These are phyloP conservation scores for Acrocephalus arundinaceus DNA, from an alignment of 2,113 vertebrate species.

Conservation along the genomic window DNA sequence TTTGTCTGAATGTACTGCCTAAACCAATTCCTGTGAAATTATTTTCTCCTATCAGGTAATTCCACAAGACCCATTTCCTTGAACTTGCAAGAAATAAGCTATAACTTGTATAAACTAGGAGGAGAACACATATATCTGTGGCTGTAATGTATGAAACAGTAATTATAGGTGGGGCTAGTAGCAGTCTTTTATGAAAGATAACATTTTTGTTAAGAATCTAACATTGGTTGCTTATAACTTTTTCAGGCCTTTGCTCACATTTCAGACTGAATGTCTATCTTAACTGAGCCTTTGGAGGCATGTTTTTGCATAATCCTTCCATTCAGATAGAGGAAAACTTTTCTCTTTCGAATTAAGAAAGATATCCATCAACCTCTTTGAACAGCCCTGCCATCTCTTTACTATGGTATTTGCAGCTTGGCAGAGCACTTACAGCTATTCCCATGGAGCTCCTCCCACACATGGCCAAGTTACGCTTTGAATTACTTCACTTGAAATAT, in stretches of 20 bases:
- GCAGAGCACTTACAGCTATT: background rate
- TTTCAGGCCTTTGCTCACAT: background rate
- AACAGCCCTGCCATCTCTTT: background rate
- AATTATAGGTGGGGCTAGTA: background rate
- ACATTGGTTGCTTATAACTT: background rate
- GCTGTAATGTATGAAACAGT: background rate
- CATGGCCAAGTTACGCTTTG: background rate
- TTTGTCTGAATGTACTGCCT: background rate
- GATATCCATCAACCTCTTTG: background rate
- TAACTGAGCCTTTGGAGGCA: background rate
- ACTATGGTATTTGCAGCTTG: background rate
- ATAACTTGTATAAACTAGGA: background rate
- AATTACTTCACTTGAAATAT: background rate
- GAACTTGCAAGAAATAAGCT: background rate
- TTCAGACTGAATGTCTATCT: background rate
- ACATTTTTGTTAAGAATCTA: background rate
- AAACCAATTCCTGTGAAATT: background rate
- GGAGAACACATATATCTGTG: background rate
- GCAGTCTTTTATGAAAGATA: background rate
- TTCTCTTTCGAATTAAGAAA: background rate
- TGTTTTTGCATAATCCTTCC: background rate
- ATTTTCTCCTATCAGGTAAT: background rate
- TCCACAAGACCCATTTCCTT: background rate
- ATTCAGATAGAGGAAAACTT: background rate
- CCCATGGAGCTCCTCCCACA: background rate